A percentile compares a stretch with the other conserved stretches of the same genome.
Conservation (phyloP, 2,888 invertebrate genomes). For the Masnerella sp. region DNA sequence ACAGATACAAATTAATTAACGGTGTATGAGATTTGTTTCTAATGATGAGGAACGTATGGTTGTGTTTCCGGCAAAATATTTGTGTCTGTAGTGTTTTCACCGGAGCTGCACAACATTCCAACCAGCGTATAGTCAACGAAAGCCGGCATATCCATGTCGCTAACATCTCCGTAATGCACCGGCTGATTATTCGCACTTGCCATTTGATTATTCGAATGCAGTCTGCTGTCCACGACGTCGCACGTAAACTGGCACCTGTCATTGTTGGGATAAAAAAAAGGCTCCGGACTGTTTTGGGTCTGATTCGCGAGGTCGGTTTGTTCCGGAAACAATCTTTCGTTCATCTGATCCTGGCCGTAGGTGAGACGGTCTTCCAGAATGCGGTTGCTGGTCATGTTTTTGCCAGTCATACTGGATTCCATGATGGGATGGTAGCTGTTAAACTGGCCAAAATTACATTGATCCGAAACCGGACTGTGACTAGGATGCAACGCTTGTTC, state of each 20-base stretch:
- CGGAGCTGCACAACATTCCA: conserved; percentile 74
- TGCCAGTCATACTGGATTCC: conserved; percentile 42
- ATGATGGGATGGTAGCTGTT: conserved; percentile 65
- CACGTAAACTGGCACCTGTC: conserved; percentile 75
- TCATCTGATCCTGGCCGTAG: conserved; percentile 64
- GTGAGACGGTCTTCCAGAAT: conserved; percentile 67
- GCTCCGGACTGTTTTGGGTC: conserved; percentile 69
- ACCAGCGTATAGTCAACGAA: conserved; percentile 76
- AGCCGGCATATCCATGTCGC: conserved; percentile 71
- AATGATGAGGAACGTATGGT: conserved; percentile 74
- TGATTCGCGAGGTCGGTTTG: conserved; percentile 61
- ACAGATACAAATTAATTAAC: conserved; percentile 66
- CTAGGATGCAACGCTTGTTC: conserved; percentile 65
- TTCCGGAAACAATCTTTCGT: conserved; percentile 66
- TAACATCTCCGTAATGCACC: conserved; percentile 64
- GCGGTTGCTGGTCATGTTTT: conserved; percentile 58
- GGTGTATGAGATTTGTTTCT: conserved; percentile 47
- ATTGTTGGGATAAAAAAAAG: conserved; percentile 69
- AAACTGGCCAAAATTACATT: conserved; percentile 60
- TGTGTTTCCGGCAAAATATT: conserved; percentile 66
- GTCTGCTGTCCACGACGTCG: conserved; percentile 72
- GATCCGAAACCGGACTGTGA: conserved; percentile 67
- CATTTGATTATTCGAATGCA: conserved; percentile 58
- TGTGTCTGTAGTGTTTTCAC: conserved; percentile 65
- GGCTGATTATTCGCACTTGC: conserved; percentile 48